Evolutionary conservation across 1,140 invertebrate genomes (phyloP).

Genomic region (Coelopa frigida): DNA sequence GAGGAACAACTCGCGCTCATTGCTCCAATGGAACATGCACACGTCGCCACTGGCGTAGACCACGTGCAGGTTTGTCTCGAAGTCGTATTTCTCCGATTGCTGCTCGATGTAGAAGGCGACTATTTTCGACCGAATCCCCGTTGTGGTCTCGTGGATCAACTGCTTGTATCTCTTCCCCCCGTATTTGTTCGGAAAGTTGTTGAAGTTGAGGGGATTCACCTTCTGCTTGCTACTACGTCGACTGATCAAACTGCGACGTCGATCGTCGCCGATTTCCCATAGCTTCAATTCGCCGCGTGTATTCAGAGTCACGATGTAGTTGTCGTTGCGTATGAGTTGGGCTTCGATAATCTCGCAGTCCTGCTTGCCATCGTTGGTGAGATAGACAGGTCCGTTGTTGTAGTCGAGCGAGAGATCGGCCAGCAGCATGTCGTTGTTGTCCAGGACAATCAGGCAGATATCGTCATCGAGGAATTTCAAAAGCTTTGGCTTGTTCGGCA

Average conservation of each 20-base stretch:
- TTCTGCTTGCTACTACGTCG: constrained; percentile 2
- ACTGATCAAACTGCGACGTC: background rate
- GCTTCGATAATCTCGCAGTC: background rate
- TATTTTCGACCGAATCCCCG: background rate
- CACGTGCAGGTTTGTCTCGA: constrained; percentile 4
- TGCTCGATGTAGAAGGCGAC: constrained; percentile 3
- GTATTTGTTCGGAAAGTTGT: background rate
- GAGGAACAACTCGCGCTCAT: background rate
- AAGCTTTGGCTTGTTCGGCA: constrained; percentile 19
- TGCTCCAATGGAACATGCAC: constrained; percentile 6
- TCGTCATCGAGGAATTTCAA: constrained; percentile 26
- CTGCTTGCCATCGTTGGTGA: constrained; percentile 9
- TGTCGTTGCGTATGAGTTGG: background rate
- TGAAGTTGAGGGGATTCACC: constrained; percentile 3
- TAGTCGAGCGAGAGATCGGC: constrained; percentile 28
- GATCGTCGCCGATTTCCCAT: constrained; percentile 19
- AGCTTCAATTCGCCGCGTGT: constrained; percentile 27
- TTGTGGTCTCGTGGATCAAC: background rate
- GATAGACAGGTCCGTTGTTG: constrained; percentile 15
- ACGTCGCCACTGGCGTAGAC: constrained; percentile 3
- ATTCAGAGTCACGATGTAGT: constrained; percentile 21
- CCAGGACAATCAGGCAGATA: constrained; percentile 25
- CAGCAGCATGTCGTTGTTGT: constrained; percentile 20
- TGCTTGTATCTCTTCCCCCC: background rate
- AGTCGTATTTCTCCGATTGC: background rate